phyloP scores from a whole-genome alignment of 1,140 invertebrate species.

The Microplitis mediator region DNA sequence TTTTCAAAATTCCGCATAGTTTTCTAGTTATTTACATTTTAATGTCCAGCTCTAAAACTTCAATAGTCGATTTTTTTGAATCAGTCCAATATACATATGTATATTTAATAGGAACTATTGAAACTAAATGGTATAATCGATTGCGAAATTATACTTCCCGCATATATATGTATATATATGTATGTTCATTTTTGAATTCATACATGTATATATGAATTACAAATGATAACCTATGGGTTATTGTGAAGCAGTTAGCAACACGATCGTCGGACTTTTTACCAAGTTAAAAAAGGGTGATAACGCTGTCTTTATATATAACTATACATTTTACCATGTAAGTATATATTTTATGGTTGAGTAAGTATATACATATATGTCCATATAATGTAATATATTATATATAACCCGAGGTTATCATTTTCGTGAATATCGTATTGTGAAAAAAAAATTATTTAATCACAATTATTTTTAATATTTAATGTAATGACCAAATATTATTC shows the following conservation, averaged over 20 bases:
- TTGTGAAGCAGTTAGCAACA: constrained; percentile 41
- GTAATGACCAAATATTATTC: too few species aligned
- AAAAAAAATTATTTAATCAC: constrained; percentile 14
- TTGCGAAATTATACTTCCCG: constrained; percentile 20
- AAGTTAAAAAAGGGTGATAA: constrained; percentile 35
- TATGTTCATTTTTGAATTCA: too few species aligned
- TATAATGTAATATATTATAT: not conserved
- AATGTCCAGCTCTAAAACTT: too few species aligned
- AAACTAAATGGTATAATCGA: not conserved
- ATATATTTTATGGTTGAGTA: not conserved
- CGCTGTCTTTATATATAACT: constrained; percentile 18
- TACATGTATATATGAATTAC: too few species aligned
- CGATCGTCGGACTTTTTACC: constrained; percentile 38
- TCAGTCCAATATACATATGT: too few species aligned
- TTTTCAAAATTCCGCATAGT: too few species aligned
- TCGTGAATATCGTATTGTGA: too few species aligned
- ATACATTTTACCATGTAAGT: constrained; percentile 18
- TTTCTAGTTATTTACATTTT: too few species aligned
- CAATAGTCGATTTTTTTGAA: too few species aligned
- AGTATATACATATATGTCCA: not conserved
- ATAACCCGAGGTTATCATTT: too few species aligned
- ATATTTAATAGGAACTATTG: not conserved
- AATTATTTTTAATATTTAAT: not conserved
- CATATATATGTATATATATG: too few species aligned
- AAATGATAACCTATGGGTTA: constrained; percentile 35